Evolutionary conservation across 2,113 vertebrate species (phyloP).

Genomic region (Apaloderma vittatum): DNA sequence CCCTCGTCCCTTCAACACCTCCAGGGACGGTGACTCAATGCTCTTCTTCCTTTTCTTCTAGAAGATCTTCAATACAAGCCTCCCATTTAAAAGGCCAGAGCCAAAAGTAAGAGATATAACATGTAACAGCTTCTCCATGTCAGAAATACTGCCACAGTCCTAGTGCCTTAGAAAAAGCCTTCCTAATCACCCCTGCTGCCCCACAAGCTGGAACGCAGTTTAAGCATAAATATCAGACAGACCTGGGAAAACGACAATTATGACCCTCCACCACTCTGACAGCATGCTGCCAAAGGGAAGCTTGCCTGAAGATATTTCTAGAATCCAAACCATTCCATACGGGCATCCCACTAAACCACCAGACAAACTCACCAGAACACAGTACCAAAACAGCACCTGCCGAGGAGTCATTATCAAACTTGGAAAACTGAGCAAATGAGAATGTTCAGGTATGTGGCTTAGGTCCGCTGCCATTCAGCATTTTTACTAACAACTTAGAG

Average conservation of each 20-base stretch:
- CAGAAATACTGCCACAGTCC: background rate
- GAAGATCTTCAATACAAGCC: background rate
- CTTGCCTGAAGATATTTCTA: background rate
- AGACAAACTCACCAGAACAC: background rate
- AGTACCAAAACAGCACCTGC: background rate
- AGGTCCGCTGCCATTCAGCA: background rate
- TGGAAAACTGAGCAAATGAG: background rate
- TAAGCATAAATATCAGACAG: background rate
- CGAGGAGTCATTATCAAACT: rapidly evolving
- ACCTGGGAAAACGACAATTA: background rate
- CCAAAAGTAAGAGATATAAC: background rate
- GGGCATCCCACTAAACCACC: background rate
- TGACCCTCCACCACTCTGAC: background rate
- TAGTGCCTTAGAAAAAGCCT: background rate
- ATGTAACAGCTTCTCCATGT: background rate
- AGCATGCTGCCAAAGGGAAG: background rate
- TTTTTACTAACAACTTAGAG: background rate
- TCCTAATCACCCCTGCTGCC: background rate
- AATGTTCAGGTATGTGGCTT: background rate
- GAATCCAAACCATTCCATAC: rapidly evolving
- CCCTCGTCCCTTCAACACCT: too few relatives aligned
- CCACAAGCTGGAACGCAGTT: background rate
- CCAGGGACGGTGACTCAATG: too few relatives aligned
- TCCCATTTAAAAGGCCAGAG: background rate
- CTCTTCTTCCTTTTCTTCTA: background rate